Evolutionary conservation across 1,140 invertebrate genomes (phyloP).

Genomic region (Zophobas atratus): DNA sequence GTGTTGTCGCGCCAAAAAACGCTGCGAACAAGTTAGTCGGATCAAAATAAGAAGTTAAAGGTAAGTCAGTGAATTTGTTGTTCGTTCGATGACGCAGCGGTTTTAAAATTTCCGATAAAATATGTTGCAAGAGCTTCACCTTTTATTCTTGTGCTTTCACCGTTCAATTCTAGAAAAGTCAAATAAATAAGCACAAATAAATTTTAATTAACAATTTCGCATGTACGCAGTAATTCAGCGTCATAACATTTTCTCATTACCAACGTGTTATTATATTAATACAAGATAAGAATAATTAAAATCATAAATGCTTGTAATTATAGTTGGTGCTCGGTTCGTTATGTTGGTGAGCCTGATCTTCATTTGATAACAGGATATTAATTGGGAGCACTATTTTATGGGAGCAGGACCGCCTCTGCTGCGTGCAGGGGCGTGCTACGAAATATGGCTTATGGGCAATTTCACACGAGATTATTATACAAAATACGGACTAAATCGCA

Average conservation of each 20-base stretch:
- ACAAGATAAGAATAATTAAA: constrained; percentile 61
- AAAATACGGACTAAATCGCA: no score
- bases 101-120: no score
- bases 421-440: constrained; percentile 1
- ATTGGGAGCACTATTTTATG: constrained; percentile 54
- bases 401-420: constrained; percentile 46
- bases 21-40: no score
- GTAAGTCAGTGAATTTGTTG: no score
- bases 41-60: no score
- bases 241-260: constrained; percentile 59
- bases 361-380: constrained; percentile 59
- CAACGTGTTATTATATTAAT: constrained; percentile 60
- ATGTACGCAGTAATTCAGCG: constrained; percentile 48
- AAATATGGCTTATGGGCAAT: not conserved
- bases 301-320: constrained; percentile 61
- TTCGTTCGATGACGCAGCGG: no score
- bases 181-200: constrained; percentile 49
- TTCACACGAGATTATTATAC: not conserved
- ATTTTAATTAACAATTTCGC: constrained; percentile 55
- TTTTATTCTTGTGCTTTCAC: constrained; percentile 4
- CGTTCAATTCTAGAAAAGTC: not conserved
- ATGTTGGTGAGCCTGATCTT: constrained; percentile 54
- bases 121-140: not conserved
- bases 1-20: no score
- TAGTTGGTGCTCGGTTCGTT: constrained; percentile 53